Base-by-base conservation (phyloP, 2,888 invertebrate genomes). In the Nematopogon swammerdamellus region DNA sequence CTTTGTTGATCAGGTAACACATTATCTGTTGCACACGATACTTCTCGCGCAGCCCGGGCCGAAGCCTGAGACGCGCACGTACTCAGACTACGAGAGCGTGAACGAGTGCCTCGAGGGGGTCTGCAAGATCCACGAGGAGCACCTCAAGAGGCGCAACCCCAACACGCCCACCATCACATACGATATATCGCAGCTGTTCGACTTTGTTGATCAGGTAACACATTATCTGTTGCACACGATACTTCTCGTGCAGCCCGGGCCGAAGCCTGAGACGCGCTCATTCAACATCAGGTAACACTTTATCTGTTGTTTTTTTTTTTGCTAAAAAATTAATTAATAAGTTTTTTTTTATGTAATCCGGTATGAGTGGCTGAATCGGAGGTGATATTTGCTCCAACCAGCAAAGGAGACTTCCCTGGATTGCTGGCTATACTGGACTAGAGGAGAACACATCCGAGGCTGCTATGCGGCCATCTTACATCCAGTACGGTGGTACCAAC, bases 181-280 rank as follows among this genome's bases (percentile, higher is more conserved):
- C 64, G 98, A 99, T 68, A 97, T 99, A 50, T 93, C 92, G 50
- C 97, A 99, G 64, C 80, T 99, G 51, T 99, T 99, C 68, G 97
- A 98, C 69, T 99, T 99, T 67, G 90, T 99, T 55, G 98, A 99
- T 72, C 93, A 94, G 72, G 85, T 85, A 70, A n/a, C n/a, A n/a
- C n/a, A n/a, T n/a, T n/a, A n/a, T n/a, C n/a, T n/a, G 96, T 89
- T 95, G n/a, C 97, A 99, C 77, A 97, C 97, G 53, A 98, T 99
- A 68, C 81, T 99, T 52, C 73, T 99, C 56, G 92, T 99, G 5
- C 98, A 99, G 69, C 95, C 97, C 1, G 94, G 95, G 2, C 83
- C 83, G 1, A 90, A 95, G 63, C 95, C 97, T 17, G 97, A 97
- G 72, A 96, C 96, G 0, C 85, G 98, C 55, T 98, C 98, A 0